Base-by-base conservation (phyloP, 2,888 invertebrate species). In the Norana najaformis region DNA sequence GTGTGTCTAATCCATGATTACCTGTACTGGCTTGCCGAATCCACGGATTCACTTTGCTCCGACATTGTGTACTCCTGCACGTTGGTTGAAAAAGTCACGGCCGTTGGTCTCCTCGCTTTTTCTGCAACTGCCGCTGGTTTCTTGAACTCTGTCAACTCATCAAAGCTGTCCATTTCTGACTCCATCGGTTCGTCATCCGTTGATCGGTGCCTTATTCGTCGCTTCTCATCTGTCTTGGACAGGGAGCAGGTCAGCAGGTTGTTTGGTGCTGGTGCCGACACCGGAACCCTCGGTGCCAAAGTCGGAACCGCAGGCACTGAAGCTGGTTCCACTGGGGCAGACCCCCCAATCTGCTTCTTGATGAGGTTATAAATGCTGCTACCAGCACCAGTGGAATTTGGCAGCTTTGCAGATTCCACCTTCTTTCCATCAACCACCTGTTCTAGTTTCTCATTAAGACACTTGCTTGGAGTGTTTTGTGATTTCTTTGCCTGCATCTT, bases 281-380 rank as follows among this genome's bases (percentile, higher is more conserved):
- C 5, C 34, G 88, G 88, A 41, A 53, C 69, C 69, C 8, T n/a
- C 13, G 69, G 85, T 8, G 35, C 16, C 18, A 37, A 23, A 18
- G 36, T 88, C 34, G 11, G 23, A 35, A n/a, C 34, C 4, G 69
- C 47, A 20, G 89, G 36, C n/a, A 34, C 41, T 30, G 90, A 35
- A 11, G 90, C 90, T 18, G 88, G 88, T 30, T n/a, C 34, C 30
- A 83, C 38, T n/a, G 83, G n/a, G 34, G 69, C 11, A 89, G 35
- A 34, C 0, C 88, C 53, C 14, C 82, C 83, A 8, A 41, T 41
- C 88, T 90, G 89, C 83, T 92, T 91, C 90, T 90, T 91, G 88
- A 92, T 91, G 47, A 92, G 90, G 88, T 90, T 91, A 90, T 92
- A 92, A 47, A 92, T 89, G 41, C 89, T 90, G 88, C 89, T 89